phyloP scores from a whole-genome alignment of 2,113 vertebrate genomes.

The Psilopsiagon aurifrons region DNA sequence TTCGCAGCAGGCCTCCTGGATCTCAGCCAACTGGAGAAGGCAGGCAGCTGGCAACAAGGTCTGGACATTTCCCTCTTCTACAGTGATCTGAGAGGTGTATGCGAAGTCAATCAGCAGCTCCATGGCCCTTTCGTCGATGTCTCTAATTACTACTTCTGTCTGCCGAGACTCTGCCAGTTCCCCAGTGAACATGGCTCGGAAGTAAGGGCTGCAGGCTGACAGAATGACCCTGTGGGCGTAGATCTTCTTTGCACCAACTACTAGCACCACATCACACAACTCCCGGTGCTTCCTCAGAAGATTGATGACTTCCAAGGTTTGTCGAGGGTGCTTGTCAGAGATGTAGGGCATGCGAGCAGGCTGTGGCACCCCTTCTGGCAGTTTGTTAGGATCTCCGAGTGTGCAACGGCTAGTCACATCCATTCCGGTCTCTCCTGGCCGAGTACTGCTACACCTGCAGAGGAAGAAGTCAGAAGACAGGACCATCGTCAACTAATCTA shows the following conservation, averaged over 20 bases:
- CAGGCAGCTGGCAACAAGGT: slow-evolving; percentile 95
- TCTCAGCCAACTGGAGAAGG: slow-evolving; percentile 96
- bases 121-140: slow-evolving; percentile 98
- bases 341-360: slow-evolving; percentile 98
- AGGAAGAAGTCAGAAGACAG: not conserved
- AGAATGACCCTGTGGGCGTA: slow-evolving; percentile 96
- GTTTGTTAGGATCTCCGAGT: slow-evolving; percentile 97
- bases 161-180: slow-evolving; percentile 96
- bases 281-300: slow-evolving; percentile 95
- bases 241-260: slow-evolving; percentile 97
- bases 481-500: not conserved
- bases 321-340: slow-evolving; percentile 97
- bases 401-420: slow-evolving; percentile 99
- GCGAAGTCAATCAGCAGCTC: slow-evolving; percentile 98
- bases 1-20: slow-evolving; percentile 98
- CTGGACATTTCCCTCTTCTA: slow-evolving; percentile 98
- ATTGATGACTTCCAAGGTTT: slow-evolving; percentile 98
- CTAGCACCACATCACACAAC: slow-evolving; percentile 95
- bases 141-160: slow-evolving; percentile 95
- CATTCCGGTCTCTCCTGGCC: slow-evolving; percentile 96
- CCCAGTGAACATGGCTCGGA: slow-evolving; percentile 98
- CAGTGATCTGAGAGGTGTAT: slow-evolving; percentile 97
- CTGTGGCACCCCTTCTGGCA: slow-evolving; percentile 97
- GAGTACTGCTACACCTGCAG: slow-evolving; percentile 89
- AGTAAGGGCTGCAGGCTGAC: slow-evolving; percentile 97